Percentiles rank a stretch among this genome's conserved stretches.
Conservation (phyloP, 2,888 invertebrate genomes). For the Sycophila texana region DNA sequence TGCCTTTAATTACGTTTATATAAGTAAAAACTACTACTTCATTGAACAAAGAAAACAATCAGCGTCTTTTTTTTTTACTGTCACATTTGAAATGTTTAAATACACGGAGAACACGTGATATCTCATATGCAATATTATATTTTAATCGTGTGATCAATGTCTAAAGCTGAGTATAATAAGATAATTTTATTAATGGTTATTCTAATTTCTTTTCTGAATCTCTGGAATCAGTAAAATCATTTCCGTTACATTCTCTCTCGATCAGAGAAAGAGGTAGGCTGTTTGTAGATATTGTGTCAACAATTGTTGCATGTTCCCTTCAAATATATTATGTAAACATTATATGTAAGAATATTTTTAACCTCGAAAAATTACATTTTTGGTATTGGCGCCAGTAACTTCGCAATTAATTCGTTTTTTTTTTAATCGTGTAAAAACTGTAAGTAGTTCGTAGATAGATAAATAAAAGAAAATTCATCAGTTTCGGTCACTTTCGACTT, state of each 20-base stretch:
- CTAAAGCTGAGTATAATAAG: no score
- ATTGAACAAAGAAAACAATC: no score
- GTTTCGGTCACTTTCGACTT: not conserved
- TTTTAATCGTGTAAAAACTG: slow-evolving; percentile 23
- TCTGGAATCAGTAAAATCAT: no score
- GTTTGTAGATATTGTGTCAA: slow-evolving; percentile 5
- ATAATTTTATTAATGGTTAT: no score
- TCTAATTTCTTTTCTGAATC: no score
- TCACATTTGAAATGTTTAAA: slow-evolving; percentile 1
- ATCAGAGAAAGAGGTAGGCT: slow-evolving; percentile 22
- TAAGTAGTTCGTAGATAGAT: not conserved
- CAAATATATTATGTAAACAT: slow-evolving; percentile 14
- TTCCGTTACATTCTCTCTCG: not conserved
- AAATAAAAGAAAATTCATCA: slow-evolving; percentile 17
- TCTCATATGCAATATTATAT: not conserved
- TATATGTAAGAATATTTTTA: slow-evolving; percentile 43
- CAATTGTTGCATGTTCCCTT: slow-evolving; percentile 2
- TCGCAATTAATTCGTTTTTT: not conserved
- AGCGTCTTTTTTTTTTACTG: no score
- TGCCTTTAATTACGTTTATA: no score
- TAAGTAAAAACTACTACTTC: no score
- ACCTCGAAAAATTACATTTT: slow-evolving; percentile 60
- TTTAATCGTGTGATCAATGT: no score
- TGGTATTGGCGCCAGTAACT: not conserved
- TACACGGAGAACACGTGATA: slow-evolving; percentile 18